Conservation (phyloP, 2,888 invertebrate species). For the Hyposoter didymator region DNA sequence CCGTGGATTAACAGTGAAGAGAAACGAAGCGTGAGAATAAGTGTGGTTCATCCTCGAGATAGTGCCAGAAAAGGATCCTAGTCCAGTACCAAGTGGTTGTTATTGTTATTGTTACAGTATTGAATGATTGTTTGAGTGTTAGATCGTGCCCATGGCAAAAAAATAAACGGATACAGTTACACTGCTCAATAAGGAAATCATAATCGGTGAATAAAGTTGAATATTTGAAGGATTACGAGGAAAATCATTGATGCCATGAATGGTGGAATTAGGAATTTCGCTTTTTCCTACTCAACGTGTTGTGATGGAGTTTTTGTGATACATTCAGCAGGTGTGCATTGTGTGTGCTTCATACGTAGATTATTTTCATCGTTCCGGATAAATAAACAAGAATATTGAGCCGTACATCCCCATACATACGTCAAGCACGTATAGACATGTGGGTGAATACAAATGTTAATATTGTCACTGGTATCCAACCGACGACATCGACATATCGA, state of each 20-base stretch:
- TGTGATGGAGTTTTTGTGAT: constrained; percentile 52
- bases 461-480: constrained; percentile 31
- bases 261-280: not conserved
- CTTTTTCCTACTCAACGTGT: constrained; percentile 16
- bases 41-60: constrained; percentile 17
- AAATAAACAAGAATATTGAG: not conserved
- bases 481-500: constrained; percentile 39
- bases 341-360: constrained; percentile 17
- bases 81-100: constrained; percentile 19
- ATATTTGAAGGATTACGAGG: not conserved
- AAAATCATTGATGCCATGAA: not conserved
- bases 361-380: constrained; percentile 4
- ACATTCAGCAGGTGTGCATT: constrained; percentile 32
- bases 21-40: constrained; percentile 31
- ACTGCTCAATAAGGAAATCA: constrained; percentile 74
- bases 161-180: constrained; percentile 42
- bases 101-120: constrained; percentile 1
- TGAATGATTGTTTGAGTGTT: constrained; percentile 11
- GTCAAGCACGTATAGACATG: not conserved
- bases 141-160: not conserved
- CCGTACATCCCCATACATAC: not conserved
- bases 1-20: constrained; percentile 38
- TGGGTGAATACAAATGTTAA: constrained; percentile 12
- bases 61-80: constrained; percentile 37
- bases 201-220: constrained; percentile 42